phyloP scores from a whole-genome alignment of 1,140 invertebrate genomes.

The Orchesella cincta region DNA sequence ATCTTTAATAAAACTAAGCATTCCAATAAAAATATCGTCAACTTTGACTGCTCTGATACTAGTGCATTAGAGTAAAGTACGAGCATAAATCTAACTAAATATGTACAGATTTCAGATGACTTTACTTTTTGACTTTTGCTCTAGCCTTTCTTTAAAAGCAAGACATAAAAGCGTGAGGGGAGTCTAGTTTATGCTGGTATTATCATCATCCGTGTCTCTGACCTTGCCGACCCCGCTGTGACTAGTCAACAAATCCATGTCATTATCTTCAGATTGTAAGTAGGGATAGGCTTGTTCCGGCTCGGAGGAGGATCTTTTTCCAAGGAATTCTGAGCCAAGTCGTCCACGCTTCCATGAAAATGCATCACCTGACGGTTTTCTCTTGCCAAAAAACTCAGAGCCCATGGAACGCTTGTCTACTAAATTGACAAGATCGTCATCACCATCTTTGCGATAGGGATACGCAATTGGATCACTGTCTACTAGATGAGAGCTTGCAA shows the following conservation, averaged over 20 bases:
- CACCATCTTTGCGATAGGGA: not conserved
- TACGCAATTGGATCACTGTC: not conserved
- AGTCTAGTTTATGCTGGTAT: not conserved
- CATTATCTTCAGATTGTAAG: not conserved
- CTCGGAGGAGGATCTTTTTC: conserved; percentile 21
- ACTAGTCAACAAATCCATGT: not conserved
- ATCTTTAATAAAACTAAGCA: no score
- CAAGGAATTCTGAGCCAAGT: conserved; percentile 44
- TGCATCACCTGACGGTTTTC: conserved; percentile 42
- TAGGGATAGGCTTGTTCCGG: conserved; percentile 2
- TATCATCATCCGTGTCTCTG: not conserved
- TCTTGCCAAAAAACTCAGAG: conserved; percentile 49
- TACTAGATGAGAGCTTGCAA: no score
- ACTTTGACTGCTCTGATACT: no score
- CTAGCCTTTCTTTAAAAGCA: no score
- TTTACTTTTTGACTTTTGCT: no score
- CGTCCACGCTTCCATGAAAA: conserved; percentile 42
- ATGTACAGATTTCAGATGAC: no score
- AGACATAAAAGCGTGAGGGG: not conserved
- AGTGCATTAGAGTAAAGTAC: no score
- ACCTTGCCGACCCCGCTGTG: not conserved
- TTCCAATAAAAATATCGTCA: no score
- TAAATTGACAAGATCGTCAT: not conserved
- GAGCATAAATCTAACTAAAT: no score
- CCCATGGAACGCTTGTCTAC: conserved; percentile 39